Evolutionary conservation across 2,113 vertebrate species (phyloP), one percentile per base, ranked within the genome.

Genomic region (Leiothrix lutea): DNA sequence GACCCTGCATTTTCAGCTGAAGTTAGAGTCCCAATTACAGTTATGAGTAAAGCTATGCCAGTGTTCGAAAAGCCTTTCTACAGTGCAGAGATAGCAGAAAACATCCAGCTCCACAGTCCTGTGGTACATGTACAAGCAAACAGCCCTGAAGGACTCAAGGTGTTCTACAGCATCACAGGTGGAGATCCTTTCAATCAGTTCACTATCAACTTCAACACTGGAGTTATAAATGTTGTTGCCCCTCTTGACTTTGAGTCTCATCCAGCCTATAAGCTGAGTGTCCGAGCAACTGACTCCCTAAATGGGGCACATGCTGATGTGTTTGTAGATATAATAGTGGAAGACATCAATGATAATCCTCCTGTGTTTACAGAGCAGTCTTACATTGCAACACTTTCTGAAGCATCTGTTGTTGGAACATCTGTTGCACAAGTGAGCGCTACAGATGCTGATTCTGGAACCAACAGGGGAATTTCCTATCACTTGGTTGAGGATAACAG

Each of bases 21-120:
- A 96, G 98, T 98, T 35, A 88, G 98, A 15, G 98, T 99, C 36
- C 98, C 98, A n/a, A 85, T 99, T 94, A 99, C 98, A 8, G 98
- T 99, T 40, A 98, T 99, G 97, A 99, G 98, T 97, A 99, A 99
- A 98, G 99, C 99, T 69, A 99, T 98, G 98, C 99, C 99, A 38
- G 97, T 99, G 92, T 99, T 99, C 31, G 99, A 99, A 89, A 99
- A 99, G 73, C 96, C 99, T 38, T 99, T 99, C 95, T 99, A 99
- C 78, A 99, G 98, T 70, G 98, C 99, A 56, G 99, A 99, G 96
- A 98, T 99, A 95, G 98, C 99, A 23, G 99, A 99, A 97, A 99
- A 98, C 38, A 97, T 99, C 85, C 99, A 98, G 79, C 65, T 99
- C 42, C 98, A 99, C 53, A 98, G 99, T n/a, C 99, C 99, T 2